Evolutionary conservation across 2,797 vertebrate species (phyloP).

Genomic region (Lepus oiostolus): DNA sequence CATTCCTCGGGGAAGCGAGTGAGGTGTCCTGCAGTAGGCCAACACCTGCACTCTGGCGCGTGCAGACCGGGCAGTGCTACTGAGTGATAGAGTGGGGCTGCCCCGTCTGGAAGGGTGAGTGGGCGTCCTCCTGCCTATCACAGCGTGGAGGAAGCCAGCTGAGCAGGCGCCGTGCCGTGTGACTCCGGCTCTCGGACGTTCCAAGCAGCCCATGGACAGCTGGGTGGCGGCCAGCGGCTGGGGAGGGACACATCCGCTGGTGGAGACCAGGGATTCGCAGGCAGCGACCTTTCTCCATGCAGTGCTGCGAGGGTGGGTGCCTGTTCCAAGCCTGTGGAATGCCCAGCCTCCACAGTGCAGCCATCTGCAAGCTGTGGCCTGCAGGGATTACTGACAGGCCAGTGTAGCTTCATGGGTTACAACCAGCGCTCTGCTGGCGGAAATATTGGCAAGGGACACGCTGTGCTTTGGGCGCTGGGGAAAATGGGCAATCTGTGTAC

Average conservation of each 20-base stretch:
- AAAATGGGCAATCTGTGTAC: neutral
- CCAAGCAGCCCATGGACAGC: too few relatives aligned
- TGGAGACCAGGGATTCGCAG: neutral
- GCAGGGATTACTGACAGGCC: neutral
- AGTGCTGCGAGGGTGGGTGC: too few relatives aligned
- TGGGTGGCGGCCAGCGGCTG: neutral
- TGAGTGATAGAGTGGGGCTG: too few relatives aligned
- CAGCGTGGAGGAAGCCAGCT: neutral
- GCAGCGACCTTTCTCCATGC: neutral
- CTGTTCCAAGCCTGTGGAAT: neutral
- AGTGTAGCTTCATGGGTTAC: neutral
- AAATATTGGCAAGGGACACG: neutral
- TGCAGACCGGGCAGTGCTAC: too few relatives aligned
- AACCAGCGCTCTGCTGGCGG: accelerated
- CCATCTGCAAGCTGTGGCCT: neutral
- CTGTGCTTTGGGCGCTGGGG: too few relatives aligned
- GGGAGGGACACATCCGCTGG: neutral
- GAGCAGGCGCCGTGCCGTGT: neutral
- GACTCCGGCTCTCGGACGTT: neutral
- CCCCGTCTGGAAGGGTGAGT: too few relatives aligned
- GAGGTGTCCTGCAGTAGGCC: neutral
- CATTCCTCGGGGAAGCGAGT: neutral
- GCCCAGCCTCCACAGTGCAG: neutral
- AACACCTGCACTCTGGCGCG: neutral
- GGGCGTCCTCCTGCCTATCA: too few relatives aligned